Evolutionary conservation across 2,113 vertebrate genomes (phyloP).

Genomic region (Okapia johnstoni): DNA sequence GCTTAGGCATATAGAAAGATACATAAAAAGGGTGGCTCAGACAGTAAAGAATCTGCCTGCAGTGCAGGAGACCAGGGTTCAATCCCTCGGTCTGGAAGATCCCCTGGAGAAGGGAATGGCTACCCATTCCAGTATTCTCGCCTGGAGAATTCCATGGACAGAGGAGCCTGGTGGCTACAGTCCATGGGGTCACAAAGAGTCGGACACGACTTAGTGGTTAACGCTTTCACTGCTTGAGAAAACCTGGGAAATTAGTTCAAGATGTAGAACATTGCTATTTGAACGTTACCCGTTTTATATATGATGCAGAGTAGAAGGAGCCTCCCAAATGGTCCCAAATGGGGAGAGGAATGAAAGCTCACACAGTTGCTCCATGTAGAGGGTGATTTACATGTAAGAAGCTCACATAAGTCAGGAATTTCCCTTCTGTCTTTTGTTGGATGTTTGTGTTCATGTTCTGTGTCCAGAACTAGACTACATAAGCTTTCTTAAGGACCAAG

Average conservation of each 20-base stretch:
- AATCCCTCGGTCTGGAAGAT: neutral
- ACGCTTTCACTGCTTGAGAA: neutral
- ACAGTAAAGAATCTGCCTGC: neutral
- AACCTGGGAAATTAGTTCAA: neutral
- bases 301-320: neutral
- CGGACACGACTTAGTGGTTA: neutral
- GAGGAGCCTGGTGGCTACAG: neutral
- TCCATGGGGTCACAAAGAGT: neutral
- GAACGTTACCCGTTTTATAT: neutral
- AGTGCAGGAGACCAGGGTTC: neutral
- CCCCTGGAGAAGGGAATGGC: neutral
- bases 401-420: neutral
- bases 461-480: neutral
- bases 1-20: neutral
- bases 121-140: neutral
- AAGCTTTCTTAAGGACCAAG: neutral
- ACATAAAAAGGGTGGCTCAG: neutral
- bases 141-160: neutral
- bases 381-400: neutral
- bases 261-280: neutral
- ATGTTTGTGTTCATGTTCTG: neutral
- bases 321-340: neutral
- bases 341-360: neutral
- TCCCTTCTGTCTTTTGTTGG: neutral
- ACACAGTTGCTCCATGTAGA: neutral